Conservation (phyloP, 53 echinoderm and acorn worm species). For the Holothuria leucospilota region DNA sequence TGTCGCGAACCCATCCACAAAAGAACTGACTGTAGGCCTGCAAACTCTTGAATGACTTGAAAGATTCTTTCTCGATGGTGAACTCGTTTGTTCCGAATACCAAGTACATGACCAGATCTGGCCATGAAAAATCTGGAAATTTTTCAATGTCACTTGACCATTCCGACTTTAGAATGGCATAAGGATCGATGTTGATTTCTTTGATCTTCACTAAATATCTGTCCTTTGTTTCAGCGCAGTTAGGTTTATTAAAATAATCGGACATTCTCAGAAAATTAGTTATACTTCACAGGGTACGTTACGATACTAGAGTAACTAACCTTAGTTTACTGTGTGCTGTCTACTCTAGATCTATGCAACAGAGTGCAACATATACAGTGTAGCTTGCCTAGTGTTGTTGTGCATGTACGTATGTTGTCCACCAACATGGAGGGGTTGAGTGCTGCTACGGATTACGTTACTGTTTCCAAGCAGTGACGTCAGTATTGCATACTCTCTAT, state of each 20-base stretch:
- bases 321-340: no score
- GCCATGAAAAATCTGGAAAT: slow-evolving; percentile 41
- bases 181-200: slow-evolving; percentile 22
- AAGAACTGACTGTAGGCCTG: slow-evolving; percentile 47
- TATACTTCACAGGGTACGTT: no score
- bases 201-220: neutral
- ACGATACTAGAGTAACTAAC: no score
- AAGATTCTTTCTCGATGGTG: slow-evolving; percentile 43
- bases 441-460: no score
- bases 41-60: slow-evolving; percentile 48
- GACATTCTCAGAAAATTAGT: neutral
- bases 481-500: no score
- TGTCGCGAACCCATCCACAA: slow-evolving; percentile 53
- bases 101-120: slow-evolving; percentile 44
- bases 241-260: slow-evolving; percentile 12
- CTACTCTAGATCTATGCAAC: no score
- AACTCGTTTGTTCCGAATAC: slow-evolving; percentile 48
- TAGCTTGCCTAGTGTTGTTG: no score
- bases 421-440: no score
- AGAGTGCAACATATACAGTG: no score
- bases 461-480: no score
- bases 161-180: slow-evolving; percentile 10
- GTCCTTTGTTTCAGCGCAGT: neutral
- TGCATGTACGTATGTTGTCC: no score
- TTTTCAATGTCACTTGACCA: slow-evolving; percentile 45